A percentile compares a stretch with the other conserved stretches of the same genome.
These are phyloP conservation scores for Psephotus haematonotus DNA, from an alignment of 2,113 vertebrate genomes.

Conservation along the genomic window DNA sequence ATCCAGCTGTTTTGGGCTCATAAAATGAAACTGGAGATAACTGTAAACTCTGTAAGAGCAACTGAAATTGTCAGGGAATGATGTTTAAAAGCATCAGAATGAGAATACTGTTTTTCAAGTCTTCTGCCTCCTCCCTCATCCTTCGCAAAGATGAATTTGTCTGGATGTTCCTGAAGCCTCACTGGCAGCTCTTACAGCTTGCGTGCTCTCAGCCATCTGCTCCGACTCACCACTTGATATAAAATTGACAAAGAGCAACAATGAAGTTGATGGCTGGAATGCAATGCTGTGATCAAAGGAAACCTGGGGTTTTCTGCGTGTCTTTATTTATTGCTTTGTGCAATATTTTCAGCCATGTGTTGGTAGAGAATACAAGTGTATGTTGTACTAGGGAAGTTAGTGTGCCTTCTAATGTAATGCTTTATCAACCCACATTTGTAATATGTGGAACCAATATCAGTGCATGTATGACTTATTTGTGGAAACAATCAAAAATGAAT, in stretches of 20 bases:
- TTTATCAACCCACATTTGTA: neutral
- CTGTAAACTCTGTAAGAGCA: neutral
- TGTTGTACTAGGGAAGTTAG: neutral
- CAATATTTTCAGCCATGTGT: neutral
- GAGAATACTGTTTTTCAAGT: neutral
- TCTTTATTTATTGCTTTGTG: neutral
- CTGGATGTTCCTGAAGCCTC: neutral
- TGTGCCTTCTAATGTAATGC: neutral
- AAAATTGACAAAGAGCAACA: constrained; percentile 19
- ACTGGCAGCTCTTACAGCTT: neutral
- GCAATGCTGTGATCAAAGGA: neutral
- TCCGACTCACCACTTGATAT: neutral
- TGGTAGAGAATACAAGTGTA: neutral
- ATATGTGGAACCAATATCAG: neutral
- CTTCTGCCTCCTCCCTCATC: neutral
- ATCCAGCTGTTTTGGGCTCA: neutral
- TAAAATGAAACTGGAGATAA: neutral
- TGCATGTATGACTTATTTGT: constrained; percentile 24
- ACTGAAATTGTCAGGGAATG: neutral
- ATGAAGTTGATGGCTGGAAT: neutral
- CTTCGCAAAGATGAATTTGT: neutral
- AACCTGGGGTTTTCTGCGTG: neutral
- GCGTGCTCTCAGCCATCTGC: neutral
- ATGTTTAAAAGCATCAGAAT: neutral
- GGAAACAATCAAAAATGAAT: constrained; percentile 8